Evolutionary conservation across 2,888 invertebrate species (phyloP).

Genomic region (Graphium colonna): DNA sequence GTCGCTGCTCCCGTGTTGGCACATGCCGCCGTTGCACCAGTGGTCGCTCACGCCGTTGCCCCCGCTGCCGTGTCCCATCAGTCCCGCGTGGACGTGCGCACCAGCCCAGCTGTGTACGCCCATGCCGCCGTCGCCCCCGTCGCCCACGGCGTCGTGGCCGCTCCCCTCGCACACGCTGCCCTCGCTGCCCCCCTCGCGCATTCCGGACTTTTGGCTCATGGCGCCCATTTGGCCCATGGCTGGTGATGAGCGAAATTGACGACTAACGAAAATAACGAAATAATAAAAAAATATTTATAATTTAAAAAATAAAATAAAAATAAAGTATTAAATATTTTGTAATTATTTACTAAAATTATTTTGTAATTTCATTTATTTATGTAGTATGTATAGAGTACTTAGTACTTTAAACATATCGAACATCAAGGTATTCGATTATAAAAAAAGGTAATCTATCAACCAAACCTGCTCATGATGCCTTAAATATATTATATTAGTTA

Average conservation of each 20-base stretch:
- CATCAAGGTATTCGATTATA: too few species aligned
- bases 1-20: too few species aligned
- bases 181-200: slow-evolving; percentile 35
- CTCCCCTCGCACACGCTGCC: slow-evolving; percentile 46
- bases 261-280: slow-evolving; percentile 44
- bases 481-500: too few species aligned
- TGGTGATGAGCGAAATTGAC: slow-evolving; percentile 66
- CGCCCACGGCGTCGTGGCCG: slow-evolving; percentile 35
- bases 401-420: too few species aligned
- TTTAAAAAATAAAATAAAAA: slow-evolving; percentile 32
- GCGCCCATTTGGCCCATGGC: slow-evolving; percentile 47
- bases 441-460: too few species aligned
- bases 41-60: too few species aligned
- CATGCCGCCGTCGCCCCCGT: slow-evolving; percentile 32
- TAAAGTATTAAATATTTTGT: slow-evolving; percentile 21
- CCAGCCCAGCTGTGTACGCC: slow-evolving; percentile 38
- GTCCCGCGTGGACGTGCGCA: slow-evolving; percentile 62
- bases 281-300: slow-evolving; percentile 43
- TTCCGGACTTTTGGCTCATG: slow-evolving; percentile 35
- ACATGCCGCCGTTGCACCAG: too few species aligned
- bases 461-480: too few species aligned
- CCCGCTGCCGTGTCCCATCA: slow-evolving; percentile 64
- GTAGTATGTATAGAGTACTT: too few species aligned
- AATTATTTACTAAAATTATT: too few species aligned
- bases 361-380: too few species aligned